Base-by-base conservation (phyloP, 2,888 invertebrate genomes). In the Urechis unicinctus region DNA sequence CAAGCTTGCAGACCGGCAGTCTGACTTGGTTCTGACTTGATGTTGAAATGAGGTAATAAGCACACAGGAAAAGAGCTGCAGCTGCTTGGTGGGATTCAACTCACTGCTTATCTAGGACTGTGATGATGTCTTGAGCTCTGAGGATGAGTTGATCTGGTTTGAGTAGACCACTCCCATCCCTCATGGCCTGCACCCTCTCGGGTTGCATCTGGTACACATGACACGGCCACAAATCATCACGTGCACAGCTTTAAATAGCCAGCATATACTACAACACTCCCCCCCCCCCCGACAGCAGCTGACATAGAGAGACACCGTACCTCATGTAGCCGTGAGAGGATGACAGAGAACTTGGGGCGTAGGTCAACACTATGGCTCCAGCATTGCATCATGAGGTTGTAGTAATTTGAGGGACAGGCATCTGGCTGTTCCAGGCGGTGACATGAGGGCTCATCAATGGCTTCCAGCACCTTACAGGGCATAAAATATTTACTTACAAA, bases 331-430 rank as follows among this genome's bases (percentile, higher is more conserved):
- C 97, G 77, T 52, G 86, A 82, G 17, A 85, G 85, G 26, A 97
- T 83, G 61, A 95, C 92, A 50, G 86, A 84, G 76, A 98, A 98
- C 59, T 88, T 89, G 0, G 97, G 97, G 58, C 98, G 81, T 63
- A 87, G 85, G 36, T 83, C 83, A 0, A 92, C 88, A 66, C 95
- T 92, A 72, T 96, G 94, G 58, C 89, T 86, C 98, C 98, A 98
- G 76, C 97, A 97, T 72, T 91, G 89, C 65, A 88, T 82, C 96
- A 98, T 96, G 13, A 93, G 79, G 6, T 85, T 83, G 74, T 91
- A 96, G 77, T 93, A 93, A 43, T 91, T 91, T 64, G 88, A 86
- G 0, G 97, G 94, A 73, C 96, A 96, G 70, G 91, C 90, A 68
- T 94, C 94, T 0, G 96, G 96, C 66, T 89, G 87, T 71, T 95